Percentiles rank a stretch among this genome's conserved stretches.
Conservation (phyloP, 2,797 vertebrate genomes). For the Takifugu ocellatus region DNA sequence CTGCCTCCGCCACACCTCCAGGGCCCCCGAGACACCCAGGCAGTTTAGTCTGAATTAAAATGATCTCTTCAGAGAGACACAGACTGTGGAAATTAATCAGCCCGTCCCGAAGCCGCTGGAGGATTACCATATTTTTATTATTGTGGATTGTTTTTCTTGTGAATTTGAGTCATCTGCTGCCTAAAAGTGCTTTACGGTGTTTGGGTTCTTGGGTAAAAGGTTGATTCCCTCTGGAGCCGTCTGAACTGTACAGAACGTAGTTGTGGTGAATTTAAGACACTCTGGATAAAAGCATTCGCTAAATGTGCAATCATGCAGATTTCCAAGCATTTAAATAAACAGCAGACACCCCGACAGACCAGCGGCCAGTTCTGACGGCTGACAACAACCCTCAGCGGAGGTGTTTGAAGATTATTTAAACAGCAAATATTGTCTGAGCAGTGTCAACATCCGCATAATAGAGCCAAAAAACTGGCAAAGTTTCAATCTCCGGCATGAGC, state of each 20-base stretch:
- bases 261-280: conserved; percentile 22
- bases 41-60: conserved; percentile 49
- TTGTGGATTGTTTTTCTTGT: conserved; percentile 31
- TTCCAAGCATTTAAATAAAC: conserved; percentile 22
- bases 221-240: conserved; percentile 31
- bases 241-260: conserved; percentile 14
- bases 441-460: conserved; percentile 26
- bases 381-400: conserved; percentile 20
- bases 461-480: conserved; percentile 16
- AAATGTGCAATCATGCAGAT: conserved; percentile 26
- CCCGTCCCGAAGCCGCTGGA: conserved; percentile 29
- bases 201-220: conserved; percentile 28
- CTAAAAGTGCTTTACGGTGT: conserved; percentile 49
- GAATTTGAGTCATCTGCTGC: conserved; percentile 29
- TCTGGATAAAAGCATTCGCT: conserved; percentile 43
- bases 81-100: conserved; percentile 35
- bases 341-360: background rate
- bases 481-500: conserved; percentile 12
- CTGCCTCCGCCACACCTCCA: conserved; percentile 20
- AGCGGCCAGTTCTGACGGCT: conserved; percentile 22
- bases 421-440: conserved; percentile 29
- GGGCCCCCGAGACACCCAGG: conserved; percentile 19
- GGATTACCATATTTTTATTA: conserved; percentile 34
- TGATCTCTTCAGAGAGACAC: conserved; percentile 40
- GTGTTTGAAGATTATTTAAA: conserved; percentile 27